phyloP scores from a whole-genome alignment of 2,113 vertebrate genomes.

The Anoura caudifer region DNA sequence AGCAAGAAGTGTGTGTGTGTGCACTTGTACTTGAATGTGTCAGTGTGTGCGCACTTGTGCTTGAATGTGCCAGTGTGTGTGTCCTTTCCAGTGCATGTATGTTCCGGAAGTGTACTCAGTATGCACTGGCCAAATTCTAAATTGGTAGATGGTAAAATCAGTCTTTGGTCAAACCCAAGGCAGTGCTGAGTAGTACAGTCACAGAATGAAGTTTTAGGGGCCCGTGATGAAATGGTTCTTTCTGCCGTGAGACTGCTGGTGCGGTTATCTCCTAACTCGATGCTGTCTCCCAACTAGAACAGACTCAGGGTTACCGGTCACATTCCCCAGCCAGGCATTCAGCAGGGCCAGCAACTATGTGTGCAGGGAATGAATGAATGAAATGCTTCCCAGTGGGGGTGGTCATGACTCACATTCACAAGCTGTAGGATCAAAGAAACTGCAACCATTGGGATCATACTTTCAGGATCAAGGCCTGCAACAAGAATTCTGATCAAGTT shows the following conservation, averaged over 20 bases:
- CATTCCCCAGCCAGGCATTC: not conserved
- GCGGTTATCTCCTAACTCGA: not conserved
- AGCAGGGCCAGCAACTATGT: not conserved
- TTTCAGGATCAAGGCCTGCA: not conserved
- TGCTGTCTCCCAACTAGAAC: not conserved
- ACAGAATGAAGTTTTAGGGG: not conserved
- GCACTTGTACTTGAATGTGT: not conserved
- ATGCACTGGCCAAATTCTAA: not conserved
- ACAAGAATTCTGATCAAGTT: not conserved
- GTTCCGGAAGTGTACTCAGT: not conserved
- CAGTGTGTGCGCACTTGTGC: not conserved
- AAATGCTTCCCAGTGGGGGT: not conserved
- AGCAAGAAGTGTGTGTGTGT: too few species aligned
- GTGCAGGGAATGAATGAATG: not conserved
- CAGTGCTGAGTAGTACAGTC: not conserved
- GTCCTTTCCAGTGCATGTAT: too few species aligned
- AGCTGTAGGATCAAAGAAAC: not conserved
- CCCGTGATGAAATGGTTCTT: not conserved
- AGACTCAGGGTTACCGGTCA: not conserved
- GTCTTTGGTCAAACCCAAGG: not conserved
- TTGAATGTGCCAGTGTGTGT: not conserved
- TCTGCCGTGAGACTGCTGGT: not conserved
- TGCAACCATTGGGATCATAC: accelerated
- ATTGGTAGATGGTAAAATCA: not conserved
- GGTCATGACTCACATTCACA: not conserved